Evolutionary conservation across 2,797 vertebrate species (phyloP), one percentile per base, ranked within the genome.

Genomic region (Adelosebastes latens): DNA sequence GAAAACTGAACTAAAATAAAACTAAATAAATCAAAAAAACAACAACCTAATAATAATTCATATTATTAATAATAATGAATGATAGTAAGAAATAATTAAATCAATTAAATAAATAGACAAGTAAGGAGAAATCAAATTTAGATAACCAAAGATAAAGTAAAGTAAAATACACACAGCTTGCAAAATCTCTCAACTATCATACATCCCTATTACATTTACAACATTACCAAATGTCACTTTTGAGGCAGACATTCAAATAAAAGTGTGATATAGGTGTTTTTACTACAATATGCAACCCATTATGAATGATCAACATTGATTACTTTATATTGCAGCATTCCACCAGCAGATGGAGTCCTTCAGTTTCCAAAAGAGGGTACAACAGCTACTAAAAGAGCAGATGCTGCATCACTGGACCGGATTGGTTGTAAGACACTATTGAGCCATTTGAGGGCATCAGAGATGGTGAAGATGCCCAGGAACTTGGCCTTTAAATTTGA

Each of bases 341-440:
- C 22, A 71, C 88, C 93, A 91, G 79, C 90, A 94, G 91, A 80
- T 84, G 91, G 88, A 79, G 85, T 55, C 75, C 55, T 83, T 18
- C 59, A 46, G 24, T 67, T 58, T 61, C 25, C 66, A 58, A 69
- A 70, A 49, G 1, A 32, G 31, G 24, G 27, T 20, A 12, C 16
- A 69, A 2, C 14, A 25, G 1, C 13, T 59, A 16, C 16, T 18
- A 2, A 29, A 52, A 32, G 42, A 85, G 52, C 36, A 22, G 10
- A 76, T 34, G 20, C 53, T 59, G 64, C 58, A 70, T 42, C 25
- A 69, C 13, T 46, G 34, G 18, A 49, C 20, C 53, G 49, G 52
- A 66, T 56, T 55, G 36, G 42, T 53, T 71, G 4, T 32, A 2
- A 56, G 9, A 60, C 16, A 75, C 36, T 8, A 1, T 9, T 32